These are phyloP conservation scores for Bubo blakistoni DNA, from an alignment of 2,113 vertebrate species.

Conservation along the genomic window DNA sequence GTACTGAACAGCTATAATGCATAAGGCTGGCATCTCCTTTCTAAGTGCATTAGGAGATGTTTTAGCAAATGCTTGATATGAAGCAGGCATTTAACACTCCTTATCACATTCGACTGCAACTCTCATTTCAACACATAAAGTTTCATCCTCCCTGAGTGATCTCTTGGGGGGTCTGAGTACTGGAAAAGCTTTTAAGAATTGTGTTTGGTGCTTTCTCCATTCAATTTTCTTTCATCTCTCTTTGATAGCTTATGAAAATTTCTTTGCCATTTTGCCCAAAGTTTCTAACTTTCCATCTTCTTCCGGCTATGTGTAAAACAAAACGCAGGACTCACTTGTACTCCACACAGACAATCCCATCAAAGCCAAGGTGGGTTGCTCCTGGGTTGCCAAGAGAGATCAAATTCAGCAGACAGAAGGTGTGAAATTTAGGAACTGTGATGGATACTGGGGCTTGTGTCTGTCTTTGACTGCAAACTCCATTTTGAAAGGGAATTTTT, in stretches of 20 bases:
- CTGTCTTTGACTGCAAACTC: background rate
- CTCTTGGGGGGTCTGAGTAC: constrained; percentile 49
- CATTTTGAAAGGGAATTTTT: constrained; percentile 17
- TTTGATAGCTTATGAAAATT: constrained; percentile 14
- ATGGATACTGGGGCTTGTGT: background rate
- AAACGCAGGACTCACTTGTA: background rate
- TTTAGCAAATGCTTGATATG: constrained; percentile 30
- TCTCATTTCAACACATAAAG: constrained; percentile 60
- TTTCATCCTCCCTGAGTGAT: constrained; percentile 63
- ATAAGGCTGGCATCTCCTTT: background rate
- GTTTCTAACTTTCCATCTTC: constrained; percentile 9
- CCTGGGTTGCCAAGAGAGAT: background rate
- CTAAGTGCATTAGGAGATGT: background rate
- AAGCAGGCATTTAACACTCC: constrained; percentile 50
- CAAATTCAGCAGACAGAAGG: constrained; percentile 19
- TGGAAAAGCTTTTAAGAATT: constrained; percentile 67
- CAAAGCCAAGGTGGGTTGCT: constrained; percentile 5
- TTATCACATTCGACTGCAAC: constrained; percentile 1
- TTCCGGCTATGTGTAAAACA: background rate
- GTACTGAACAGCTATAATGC: background rate
- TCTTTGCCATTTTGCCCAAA: background rate
- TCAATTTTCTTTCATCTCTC: background rate
- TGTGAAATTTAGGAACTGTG: constrained; percentile 13
- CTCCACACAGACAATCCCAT: background rate
- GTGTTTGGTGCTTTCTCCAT: constrained; percentile 6